Conservation (phyloP, 2,113 vertebrate genomes). For the Scopus umbretta region DNA sequence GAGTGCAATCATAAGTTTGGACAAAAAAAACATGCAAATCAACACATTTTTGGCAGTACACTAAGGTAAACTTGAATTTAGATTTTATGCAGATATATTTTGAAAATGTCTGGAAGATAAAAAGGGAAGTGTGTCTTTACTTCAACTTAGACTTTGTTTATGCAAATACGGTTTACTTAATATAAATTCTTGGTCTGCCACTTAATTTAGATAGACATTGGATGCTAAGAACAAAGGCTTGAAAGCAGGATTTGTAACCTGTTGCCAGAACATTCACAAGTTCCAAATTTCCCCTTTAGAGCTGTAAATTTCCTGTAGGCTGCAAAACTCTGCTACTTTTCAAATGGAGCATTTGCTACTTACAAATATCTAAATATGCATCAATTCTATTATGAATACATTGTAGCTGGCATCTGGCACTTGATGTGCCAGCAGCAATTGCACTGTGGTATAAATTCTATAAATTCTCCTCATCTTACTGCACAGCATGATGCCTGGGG, state of each 20-base stretch:
- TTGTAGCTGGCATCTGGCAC: slow-evolving; percentile 18
- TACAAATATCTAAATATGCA: slow-evolving; percentile 52
- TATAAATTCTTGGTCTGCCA: neutral
- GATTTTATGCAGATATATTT: neutral
- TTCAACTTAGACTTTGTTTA: neutral
- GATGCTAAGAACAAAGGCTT: neutral
- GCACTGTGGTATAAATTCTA: neutral
- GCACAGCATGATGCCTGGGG: neutral
- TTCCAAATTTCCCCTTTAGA: neutral
- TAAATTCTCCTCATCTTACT: neutral
- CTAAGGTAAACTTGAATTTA: neutral
- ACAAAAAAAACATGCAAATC: neutral
- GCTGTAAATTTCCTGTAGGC: slow-evolving; percentile 8
- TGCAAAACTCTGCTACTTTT: slow-evolving; percentile 37
- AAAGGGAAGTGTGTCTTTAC: neutral
- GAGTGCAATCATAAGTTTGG: neutral
- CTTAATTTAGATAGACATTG: neutral
- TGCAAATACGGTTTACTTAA: neutral
- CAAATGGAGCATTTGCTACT: slow-evolving; percentile 28
- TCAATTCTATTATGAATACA: slow-evolving; percentile 45
- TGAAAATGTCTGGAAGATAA: neutral
- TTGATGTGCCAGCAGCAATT: slow-evolving; percentile 8
- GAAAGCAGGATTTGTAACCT: neutral
- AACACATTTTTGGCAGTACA: neutral
- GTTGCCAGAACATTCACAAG: neutral